These are phyloP conservation scores for Aix galericulata DNA, from an alignment of 2,113 vertebrate genomes.

Conservation along the genomic window DNA sequence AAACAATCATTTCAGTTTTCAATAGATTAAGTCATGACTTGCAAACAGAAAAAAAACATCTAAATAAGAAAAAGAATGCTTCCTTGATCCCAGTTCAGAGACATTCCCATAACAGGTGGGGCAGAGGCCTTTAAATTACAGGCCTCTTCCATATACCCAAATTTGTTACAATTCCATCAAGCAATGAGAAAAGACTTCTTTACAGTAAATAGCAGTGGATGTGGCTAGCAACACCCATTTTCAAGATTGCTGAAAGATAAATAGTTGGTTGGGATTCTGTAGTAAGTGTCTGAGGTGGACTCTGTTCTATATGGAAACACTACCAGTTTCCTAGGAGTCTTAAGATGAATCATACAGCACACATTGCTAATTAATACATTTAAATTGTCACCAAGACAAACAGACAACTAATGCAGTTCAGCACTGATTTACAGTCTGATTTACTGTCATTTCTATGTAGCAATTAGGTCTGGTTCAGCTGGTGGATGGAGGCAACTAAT, in stretches of 20 bases:
- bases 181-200: neutral
- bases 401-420: neutral
- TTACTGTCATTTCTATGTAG: neutral
- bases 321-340: neutral
- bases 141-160: neutral
- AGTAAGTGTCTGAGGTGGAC: neutral
- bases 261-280: neutral
- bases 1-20: neutral
- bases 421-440: neutral
- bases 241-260: rapidly evolving
- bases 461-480: neutral
- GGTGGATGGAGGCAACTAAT: neutral
- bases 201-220: neutral
- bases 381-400: neutral
- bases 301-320: neutral
- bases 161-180: neutral
- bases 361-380: neutral
- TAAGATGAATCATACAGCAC: neutral
- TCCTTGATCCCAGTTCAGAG: conserved; percentile 70
- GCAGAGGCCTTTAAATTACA: conserved; percentile 51
- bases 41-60: conserved; percentile 42
- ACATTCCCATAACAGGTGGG: conserved; percentile 66
- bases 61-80: conserved; percentile 60
- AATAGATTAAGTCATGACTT: conserved; percentile 30
- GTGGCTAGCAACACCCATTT: neutral